phyloP scores from a whole-genome alignment of 2,113 vertebrate genomes.

The Terrapene triunguis region DNA sequence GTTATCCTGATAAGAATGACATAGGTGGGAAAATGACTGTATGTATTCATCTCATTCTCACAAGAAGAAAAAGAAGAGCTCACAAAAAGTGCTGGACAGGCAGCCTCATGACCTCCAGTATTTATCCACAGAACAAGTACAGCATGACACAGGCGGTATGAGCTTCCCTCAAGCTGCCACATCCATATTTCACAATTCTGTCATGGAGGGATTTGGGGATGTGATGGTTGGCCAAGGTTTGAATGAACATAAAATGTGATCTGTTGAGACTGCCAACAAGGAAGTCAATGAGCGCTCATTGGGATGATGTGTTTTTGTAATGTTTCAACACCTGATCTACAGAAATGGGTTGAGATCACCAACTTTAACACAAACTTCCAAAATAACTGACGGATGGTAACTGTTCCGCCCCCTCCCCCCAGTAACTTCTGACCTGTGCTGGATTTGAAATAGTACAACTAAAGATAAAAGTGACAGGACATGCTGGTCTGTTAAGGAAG shows the following conservation, averaged over 20 bases:
- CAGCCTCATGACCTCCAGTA: slow-evolving; percentile 15
- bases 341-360: rapidly evolving
- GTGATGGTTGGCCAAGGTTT: neutral
- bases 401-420: too few species aligned
- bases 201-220: neutral
- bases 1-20: neutral
- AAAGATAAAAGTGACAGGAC: neutral
- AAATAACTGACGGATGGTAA: neutral
- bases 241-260: neutral
- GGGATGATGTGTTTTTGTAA: neutral
- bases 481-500: neutral
- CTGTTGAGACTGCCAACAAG: neutral
- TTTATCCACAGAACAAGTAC: neutral
- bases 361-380: neutral
- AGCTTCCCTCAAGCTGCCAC: neutral
- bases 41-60: neutral
- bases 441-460: neutral
- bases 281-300: neutral
- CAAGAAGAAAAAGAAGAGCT: neutral
- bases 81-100: neutral
- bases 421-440: neutral
- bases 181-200: neutral
- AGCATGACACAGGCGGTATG: neutral
- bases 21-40: neutral
- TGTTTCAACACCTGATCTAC: neutral